phyloP scores from a whole-genome alignment of 1,140 invertebrate species.

The Potamilus streckersoni region DNA sequence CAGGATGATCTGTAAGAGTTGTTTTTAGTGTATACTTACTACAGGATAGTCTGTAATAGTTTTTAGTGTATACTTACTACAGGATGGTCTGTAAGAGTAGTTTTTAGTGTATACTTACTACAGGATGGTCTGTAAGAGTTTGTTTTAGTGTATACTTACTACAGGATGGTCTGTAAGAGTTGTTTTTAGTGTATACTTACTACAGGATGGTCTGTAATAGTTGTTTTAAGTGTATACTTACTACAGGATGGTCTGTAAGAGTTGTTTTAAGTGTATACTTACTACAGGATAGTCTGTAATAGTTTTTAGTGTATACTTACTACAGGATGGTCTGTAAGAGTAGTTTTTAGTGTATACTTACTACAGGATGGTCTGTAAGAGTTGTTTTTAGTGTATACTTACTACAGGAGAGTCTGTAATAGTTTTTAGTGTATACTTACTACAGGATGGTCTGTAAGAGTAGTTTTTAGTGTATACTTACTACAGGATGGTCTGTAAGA shows the following conservation, averaged over 20 bases:
- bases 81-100: constrained; percentile 52
- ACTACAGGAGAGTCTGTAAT: constrained; percentile 63
- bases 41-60: constrained; percentile 58
- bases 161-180: constrained; percentile 59
- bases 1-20: constrained; percentile 55
- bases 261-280: constrained; percentile 18
- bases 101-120: constrained; percentile 46
- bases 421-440: constrained; percentile 39
- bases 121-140: constrained; percentile 55
- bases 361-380: constrained; percentile 60
- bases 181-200: constrained; percentile 38
- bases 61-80: constrained; percentile 49
- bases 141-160: constrained; percentile 43
- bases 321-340: constrained; percentile 58
- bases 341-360: constrained; percentile 34
- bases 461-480: constrained; percentile 34
- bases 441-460: constrained; percentile 58
- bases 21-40: constrained; percentile 40
- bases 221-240: constrained; percentile 32
- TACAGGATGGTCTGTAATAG: constrained; percentile 57
- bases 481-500: constrained; percentile 61
- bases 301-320: constrained; percentile 39
- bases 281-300: constrained; percentile 63
- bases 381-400: constrained; percentile 19
- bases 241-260: constrained; percentile 60